Conservation (phyloP, 2,797 vertebrate species). For the Aulostomus chinensis region DNA sequence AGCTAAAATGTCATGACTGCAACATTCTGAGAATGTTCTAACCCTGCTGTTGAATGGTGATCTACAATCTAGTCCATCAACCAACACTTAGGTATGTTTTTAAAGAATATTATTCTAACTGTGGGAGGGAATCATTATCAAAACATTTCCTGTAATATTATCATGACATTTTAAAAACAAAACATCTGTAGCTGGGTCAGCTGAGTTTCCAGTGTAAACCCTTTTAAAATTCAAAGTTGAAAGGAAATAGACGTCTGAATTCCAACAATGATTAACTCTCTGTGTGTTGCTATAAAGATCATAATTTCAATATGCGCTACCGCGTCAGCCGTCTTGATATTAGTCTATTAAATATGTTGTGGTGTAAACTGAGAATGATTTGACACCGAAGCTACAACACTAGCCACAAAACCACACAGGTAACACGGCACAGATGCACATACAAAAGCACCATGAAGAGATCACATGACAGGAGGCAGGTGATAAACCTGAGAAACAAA, state of each 20-base stretch:
- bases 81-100: too few species aligned
- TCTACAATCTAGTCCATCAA: too few species aligned
- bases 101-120: too few species aligned
- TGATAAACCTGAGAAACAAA: constrained; percentile 23
- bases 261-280: background rate
- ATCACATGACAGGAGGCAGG: constrained; percentile 18
- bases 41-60: too few species aligned
- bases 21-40: too few species aligned
- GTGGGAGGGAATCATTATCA: too few species aligned
- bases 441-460: constrained; percentile 38
- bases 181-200: too few species aligned
- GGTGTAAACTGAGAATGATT: constrained; percentile 22
- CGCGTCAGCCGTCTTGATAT: too few species aligned
- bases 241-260: background rate
- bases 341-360: constrained; percentile 18
- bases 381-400: constrained; percentile 47
- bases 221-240: background rate
- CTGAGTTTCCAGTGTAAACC: too few species aligned
- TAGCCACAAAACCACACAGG: constrained; percentile 44
- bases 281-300: constrained; percentile 1
- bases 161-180: background rate
- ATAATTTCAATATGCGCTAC: too few species aligned
- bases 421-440: constrained; percentile 60
- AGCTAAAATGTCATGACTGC: too few species aligned
- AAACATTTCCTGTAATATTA: too few species aligned